A percentile compares a stretch with the other conserved stretches of the same genome.
phyloP scores from a whole-genome alignment of 2,797 vertebrate genomes.

The Neoniphon sammara region DNA sequence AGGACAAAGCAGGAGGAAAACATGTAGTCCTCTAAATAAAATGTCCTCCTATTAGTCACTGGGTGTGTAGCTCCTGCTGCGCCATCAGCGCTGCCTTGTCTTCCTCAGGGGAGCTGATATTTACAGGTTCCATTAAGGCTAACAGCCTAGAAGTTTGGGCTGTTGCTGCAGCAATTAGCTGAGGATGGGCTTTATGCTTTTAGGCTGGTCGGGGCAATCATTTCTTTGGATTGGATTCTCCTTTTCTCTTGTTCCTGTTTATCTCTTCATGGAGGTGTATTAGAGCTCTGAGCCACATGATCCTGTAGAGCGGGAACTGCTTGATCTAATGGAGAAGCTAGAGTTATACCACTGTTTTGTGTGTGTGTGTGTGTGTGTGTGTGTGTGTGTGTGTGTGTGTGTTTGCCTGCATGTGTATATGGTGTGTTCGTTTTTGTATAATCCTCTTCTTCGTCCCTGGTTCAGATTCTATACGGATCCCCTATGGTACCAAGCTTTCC shows the following conservation, averaged over 20 bases:
- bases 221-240: constrained; percentile 50
- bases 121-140: constrained; percentile 68
- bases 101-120: constrained; percentile 47
- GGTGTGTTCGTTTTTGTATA: constrained; percentile 71
- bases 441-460: constrained; percentile 84
- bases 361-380: constrained; percentile 35
- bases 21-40: constrained; percentile 34
- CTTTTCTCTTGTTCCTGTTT: constrained; percentile 45
- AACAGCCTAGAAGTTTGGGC: constrained; percentile 56
- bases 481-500: constrained; percentile 89
- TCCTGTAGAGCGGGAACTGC: constrained; percentile 29
- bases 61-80: constrained; percentile 33
- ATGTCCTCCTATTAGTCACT: constrained; percentile 6
- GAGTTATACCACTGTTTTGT: constrained; percentile 30
- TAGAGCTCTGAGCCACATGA: neutral
- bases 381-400: constrained; percentile 40
- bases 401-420: constrained; percentile 43
- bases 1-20: constrained; percentile 24
- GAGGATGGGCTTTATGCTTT: constrained; percentile 56
- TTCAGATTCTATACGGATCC: constrained; percentile 90
- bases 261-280: constrained; percentile 29
- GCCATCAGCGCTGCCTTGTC: constrained; percentile 26
- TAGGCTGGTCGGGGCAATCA: constrained; percentile 44
- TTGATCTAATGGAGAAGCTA: constrained; percentile 3
- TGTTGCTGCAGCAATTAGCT: constrained; percentile 61